phyloP scores from a whole-genome alignment of 1,140 invertebrate genomes.

The Zaprionus vittiger region DNA sequence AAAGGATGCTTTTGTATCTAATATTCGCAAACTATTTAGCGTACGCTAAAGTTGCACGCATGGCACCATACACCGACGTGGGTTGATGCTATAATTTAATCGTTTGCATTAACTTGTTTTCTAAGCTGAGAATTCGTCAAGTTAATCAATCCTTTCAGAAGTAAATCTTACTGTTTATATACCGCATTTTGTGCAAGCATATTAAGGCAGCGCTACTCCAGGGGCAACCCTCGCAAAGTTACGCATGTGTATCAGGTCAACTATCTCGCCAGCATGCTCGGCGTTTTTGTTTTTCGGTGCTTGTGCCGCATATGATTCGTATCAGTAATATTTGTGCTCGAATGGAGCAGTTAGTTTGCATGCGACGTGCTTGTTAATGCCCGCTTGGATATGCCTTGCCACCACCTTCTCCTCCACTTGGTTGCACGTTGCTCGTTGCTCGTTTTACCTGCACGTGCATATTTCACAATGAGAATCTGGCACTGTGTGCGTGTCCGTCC shows the following conservation, averaged over 20 bases:
- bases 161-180: background rate
- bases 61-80: constrained; percentile 26
- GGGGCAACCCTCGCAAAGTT: constrained; percentile 24
- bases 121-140: background rate
- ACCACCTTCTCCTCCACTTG: constrained; percentile 6
- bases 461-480: constrained; percentile 15
- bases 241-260: constrained; percentile 12
- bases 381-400: constrained; percentile 46
- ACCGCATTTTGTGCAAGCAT: background rate
- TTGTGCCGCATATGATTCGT: constrained; percentile 76
- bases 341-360: constrained; percentile 77
- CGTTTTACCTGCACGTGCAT: constrained; percentile 25
- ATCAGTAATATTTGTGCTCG: constrained; percentile 77
- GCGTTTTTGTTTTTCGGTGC: constrained; percentile 45
- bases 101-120: background rate
- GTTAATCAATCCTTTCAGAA: background rate
- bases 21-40: constrained; percentile 77
- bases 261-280: constrained; percentile 36
- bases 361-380: constrained; percentile 78
- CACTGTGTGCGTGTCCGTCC: constrained; percentile 30
- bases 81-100: constrained; percentile 36
- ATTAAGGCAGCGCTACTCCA: background rate
- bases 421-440: background rate
- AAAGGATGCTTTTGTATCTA: constrained; percentile 52
- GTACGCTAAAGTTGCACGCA: constrained; percentile 52